Percentiles rank a stretch among this genome's conserved stretches.
These are phyloP conservation scores for Aleiodes testaceus DNA, from an alignment of 2,888 invertebrate species.

Conservation along the genomic window DNA sequence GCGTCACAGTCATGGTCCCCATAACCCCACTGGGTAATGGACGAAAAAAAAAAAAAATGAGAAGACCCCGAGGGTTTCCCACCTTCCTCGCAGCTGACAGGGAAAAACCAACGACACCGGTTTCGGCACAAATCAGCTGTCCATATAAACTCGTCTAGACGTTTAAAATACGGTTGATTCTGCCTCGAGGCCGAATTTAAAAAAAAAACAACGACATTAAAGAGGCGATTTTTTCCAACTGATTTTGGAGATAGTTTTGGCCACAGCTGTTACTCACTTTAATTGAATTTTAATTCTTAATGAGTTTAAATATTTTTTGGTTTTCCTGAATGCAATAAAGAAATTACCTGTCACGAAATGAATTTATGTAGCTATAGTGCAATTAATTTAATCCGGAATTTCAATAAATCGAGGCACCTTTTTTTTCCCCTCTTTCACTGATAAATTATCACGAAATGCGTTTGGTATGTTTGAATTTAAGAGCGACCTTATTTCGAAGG, in stretches of 20 bases:
- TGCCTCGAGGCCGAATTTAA: not conserved
- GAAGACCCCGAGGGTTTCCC: conserved; percentile 40
- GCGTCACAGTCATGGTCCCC: conserved; percentile 47
- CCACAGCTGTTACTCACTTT: no score
- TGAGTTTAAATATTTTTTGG: not conserved
- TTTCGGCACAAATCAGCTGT: conserved; percentile 58
- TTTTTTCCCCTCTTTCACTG: not conserved
- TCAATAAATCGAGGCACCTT: conserved; percentile 24
- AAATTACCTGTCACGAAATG: not conserved
- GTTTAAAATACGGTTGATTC: not conserved
- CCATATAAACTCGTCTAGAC: conserved; percentile 35
- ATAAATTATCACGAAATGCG: conserved; percentile 25
- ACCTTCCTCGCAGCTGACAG: conserved; percentile 58
- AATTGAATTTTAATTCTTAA: no score
- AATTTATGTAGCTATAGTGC: conserved; percentile 22
- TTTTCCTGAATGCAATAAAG: conserved; percentile 1
- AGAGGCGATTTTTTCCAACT: not conserved
- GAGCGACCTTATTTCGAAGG: not conserved
- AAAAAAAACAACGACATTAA: conserved; percentile 13
- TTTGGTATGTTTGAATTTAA: conserved; percentile 17
- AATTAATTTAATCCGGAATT: conserved; percentile 29
- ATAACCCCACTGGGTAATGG: conserved; percentile 15
- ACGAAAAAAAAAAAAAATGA: no score
- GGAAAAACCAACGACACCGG: conserved; percentile 50
- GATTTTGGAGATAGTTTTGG: no score